Evolutionary conservation across 2,888 invertebrate species (phyloP).

Genomic region (Drosophila paramelanica): DNA sequence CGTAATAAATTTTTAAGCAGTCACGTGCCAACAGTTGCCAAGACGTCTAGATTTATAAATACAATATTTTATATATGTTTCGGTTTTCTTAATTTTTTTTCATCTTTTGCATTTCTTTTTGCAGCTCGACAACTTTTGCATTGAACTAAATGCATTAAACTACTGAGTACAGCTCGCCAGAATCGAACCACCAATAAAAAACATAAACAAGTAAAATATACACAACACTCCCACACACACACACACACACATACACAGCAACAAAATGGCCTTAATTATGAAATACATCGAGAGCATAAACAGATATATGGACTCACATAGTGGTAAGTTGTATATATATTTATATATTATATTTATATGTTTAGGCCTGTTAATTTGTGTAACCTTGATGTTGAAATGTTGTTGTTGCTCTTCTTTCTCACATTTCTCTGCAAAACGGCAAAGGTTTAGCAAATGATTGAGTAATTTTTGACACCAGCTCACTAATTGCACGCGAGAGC

Average conservation of each 20-base stretch:
- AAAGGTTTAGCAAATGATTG: slow-evolving; percentile 60
- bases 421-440: slow-evolving; percentile 66
- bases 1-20: slow-evolving; percentile 26
- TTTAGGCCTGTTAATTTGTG: slow-evolving; percentile 66
- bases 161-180: slow-evolving; percentile 36
- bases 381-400: slow-evolving; percentile 71
- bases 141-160: slow-evolving; percentile 41
- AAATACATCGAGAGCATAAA: slow-evolving; percentile 92
- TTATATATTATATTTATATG: not conserved
- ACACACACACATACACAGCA: slow-evolving; percentile 72
- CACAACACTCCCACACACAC: slow-evolving; percentile 36
- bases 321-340: slow-evolving; percentile 88
- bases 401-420: slow-evolving; percentile 39
- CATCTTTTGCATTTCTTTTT: slow-evolving; percentile 26
- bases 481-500: slow-evolving; percentile 71
- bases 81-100: not conserved
- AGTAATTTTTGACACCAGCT: slow-evolving; percentile 76
- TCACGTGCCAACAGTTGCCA: slow-evolving; percentile 27
- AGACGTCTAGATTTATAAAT: slow-evolving; percentile 6
- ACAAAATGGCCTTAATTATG: slow-evolving; percentile 92
- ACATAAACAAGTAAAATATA: slow-evolving; percentile 35
- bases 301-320: slow-evolving; percentile 92
- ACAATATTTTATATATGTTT: not conserved
- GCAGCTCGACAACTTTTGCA: slow-evolving; percentile 54
- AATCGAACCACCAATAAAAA: slow-evolving; percentile 46